Percentiles rank a stretch among this genome's conserved stretches.
These are phyloP conservation scores for Lepidothrix coronata DNA, from an alignment of 2,113 vertebrate species.

Conservation along the genomic window DNA sequence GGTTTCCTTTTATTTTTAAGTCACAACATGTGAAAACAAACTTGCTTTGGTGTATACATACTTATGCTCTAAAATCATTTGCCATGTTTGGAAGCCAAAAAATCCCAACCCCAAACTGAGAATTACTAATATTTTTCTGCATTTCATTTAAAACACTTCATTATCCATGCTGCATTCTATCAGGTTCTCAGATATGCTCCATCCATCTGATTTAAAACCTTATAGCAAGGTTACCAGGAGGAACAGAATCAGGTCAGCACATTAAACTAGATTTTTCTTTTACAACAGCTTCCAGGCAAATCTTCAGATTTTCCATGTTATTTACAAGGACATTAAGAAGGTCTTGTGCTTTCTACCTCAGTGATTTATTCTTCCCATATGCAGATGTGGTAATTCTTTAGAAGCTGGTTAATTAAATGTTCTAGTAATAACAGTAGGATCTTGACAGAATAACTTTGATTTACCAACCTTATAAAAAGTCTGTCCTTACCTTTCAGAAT, in stretches of 20 bases:
- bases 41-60: neutral
- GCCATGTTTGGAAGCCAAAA: neutral
- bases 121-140: neutral
- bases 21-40: neutral
- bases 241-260: conserved; percentile 55
- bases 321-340: conserved; percentile 50
- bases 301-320: conserved; percentile 32
- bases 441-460: conserved; percentile 1
- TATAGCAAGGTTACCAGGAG: neutral
- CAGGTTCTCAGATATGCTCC: neutral
- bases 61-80: neutral
- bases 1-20: neutral
- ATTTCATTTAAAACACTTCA: neutral
- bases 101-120: neutral
- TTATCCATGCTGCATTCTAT: neutral
- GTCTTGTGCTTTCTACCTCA: conserved; percentile 1
- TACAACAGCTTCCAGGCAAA: conserved; percentile 15
- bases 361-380: conserved; percentile 23
- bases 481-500: neutral
- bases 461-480: neutral
- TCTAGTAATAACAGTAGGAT: neutral
- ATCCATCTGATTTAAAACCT: conserved; percentile 14
- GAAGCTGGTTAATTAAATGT: neutral
- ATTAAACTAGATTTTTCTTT: conserved; percentile 38
- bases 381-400: conserved; percentile 28